A percentile compares a stretch with the other conserved stretches of the same genome.
Evolutionary conservation across 2,797 vertebrate species (phyloP).

Genomic region (Pangasius larnaudii): DNA sequence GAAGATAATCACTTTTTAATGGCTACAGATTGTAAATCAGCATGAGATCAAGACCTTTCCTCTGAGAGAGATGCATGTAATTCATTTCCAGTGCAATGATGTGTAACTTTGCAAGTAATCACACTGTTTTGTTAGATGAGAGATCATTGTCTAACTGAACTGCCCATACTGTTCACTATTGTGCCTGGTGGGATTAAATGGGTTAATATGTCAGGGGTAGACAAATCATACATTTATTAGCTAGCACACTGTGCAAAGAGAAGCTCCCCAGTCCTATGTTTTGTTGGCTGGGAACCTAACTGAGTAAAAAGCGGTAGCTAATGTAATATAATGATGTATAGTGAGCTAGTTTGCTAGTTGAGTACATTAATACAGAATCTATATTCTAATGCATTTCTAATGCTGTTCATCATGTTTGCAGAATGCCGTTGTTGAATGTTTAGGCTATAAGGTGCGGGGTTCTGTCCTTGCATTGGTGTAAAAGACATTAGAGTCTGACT

Average conservation of each 20-base stretch:
- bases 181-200: slow-evolving; percentile 8
- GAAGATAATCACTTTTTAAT: slow-evolving; percentile 47
- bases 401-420: neutral
- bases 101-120: slow-evolving; percentile 21
- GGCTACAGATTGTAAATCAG: slow-evolving; percentile 41
- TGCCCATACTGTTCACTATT: slow-evolving; percentile 7
- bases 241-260: neutral
- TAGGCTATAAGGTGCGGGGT: neutral
- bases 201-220: neutral
- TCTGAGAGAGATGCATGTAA: slow-evolving; percentile 18
- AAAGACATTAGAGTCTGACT: neutral
- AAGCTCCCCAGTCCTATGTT: neutral
- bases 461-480: neutral
- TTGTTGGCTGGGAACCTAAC: neutral
- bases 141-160: slow-evolving; percentile 14
- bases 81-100: slow-evolving; percentile 31
- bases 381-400: neutral
- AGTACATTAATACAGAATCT: neutral
- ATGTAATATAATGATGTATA: neutral
- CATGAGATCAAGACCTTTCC: slow-evolving; percentile 32
- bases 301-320: neutral
- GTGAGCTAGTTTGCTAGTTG: neutral
- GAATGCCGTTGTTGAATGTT: neutral
- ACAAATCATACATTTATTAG: slow-evolving; percentile 4
- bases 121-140: slow-evolving; percentile 19